Evolutionary conservation across 1,140 invertebrate genomes (phyloP).

Genomic region (Harlomillsia oculata): DNA sequence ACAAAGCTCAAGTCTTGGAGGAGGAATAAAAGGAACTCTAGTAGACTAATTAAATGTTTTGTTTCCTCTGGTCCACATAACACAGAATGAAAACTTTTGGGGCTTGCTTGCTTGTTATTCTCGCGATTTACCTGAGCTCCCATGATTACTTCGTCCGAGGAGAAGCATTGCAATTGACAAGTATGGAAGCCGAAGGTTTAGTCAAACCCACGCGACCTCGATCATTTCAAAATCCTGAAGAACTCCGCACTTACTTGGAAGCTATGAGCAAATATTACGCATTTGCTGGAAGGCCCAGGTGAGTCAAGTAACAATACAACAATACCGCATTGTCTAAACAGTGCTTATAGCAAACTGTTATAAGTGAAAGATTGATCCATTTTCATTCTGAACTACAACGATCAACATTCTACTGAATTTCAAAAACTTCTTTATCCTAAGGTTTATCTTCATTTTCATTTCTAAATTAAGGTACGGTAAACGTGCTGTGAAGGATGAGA

Average conservation of each 20-base stretch:
- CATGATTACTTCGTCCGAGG: slow-evolving; percentile 8
- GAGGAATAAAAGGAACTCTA: neutral
- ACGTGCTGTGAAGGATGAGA: neutral
- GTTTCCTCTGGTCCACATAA: neutral
- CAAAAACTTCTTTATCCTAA: neutral
- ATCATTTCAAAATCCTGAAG: slow-evolving; percentile 45
- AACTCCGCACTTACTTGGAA: slow-evolving; percentile 46
- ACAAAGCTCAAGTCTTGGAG: neutral
- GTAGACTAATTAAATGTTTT: neutral
- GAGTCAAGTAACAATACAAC: neutral
- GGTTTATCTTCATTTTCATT: neutral
- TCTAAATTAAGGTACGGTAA: slow-evolving; percentile 7
- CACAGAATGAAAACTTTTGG: slow-evolving; percentile 20
- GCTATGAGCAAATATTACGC: slow-evolving; percentile 48
- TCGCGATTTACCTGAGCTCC: slow-evolving; percentile 8
- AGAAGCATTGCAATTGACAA: slow-evolving; percentile 14
- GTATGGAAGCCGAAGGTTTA: slow-evolving; percentile 20
- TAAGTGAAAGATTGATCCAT: neutral
- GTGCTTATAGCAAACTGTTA: too few relatives aligned
- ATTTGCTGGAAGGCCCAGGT: slow-evolving; percentile 49
- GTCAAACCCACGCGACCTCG: slow-evolving; percentile 42
- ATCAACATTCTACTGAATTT: neutral
- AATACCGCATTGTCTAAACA: too few relatives aligned
- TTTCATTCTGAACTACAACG: neutral
- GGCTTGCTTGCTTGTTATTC: slow-evolving; percentile 18